phyloP scores from a whole-genome alignment of 1,140 invertebrate species.

The Diabrotica undecimpunctata region DNA sequence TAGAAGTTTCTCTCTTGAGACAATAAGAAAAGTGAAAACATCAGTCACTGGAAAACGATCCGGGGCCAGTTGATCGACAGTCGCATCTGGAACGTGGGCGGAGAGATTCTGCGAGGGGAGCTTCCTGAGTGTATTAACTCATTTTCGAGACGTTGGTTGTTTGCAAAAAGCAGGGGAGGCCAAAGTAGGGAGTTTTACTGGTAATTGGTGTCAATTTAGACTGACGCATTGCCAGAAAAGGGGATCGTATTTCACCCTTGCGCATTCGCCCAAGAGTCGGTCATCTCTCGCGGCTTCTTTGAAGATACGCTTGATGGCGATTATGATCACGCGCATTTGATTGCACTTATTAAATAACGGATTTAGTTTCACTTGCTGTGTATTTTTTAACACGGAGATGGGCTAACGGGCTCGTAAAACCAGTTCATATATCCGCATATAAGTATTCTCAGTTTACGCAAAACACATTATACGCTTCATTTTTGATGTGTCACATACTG shows the following conservation, averaged over 20 bases:
- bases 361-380: neutral
- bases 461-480: too few species aligned
- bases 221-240: constrained; percentile 47
- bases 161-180: constrained; percentile 42
- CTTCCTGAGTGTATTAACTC: constrained; percentile 45
- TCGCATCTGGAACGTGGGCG: constrained; percentile 1
- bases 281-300: constrained; percentile 23
- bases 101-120: constrained; percentile 21
- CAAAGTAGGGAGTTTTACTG: constrained; percentile 60
- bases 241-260: constrained; percentile 44
- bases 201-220: constrained; percentile 69
- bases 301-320: constrained; percentile 9
- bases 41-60: constrained; percentile 12
- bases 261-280: constrained; percentile 23
- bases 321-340: constrained; percentile 10
- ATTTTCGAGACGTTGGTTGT: constrained; percentile 47
- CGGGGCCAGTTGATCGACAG: constrained; percentile 31
- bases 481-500: too few species aligned
- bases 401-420: too few species aligned
- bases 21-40: neutral
- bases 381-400: too few species aligned
- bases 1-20: too few species aligned
- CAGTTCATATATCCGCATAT: too few species aligned
- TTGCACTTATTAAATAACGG: neutral
- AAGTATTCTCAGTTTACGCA: too few species aligned